Evolutionary conservation across 2,797 vertebrate species (phyloP).

Genomic region (Halcyon badia): DNA sequence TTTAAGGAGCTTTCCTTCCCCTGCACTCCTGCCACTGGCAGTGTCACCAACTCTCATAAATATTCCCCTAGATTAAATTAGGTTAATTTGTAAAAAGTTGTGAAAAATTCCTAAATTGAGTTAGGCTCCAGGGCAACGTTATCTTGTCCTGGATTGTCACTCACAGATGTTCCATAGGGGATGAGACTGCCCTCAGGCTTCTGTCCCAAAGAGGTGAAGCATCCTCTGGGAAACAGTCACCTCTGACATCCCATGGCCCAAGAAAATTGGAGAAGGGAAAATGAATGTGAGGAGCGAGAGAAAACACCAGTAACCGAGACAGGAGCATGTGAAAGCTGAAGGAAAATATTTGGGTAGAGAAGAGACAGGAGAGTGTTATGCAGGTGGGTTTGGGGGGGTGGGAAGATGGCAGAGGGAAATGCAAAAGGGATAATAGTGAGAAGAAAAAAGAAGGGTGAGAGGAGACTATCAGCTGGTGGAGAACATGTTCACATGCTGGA

Average conservation of each 20-base stretch:
- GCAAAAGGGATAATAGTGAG: fast-evolving
- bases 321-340: neutral
- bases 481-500: neutral
- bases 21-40: neutral
- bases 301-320: neutral
- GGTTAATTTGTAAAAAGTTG: neutral
- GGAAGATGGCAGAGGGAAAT: neutral
- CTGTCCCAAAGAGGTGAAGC: neutral
- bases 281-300: neutral
- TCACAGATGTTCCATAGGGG: neutral
- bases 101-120: neutral
- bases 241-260: neutral
- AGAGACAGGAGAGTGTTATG: neutral
- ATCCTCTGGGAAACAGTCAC: neutral
- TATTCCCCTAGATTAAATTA: neutral
- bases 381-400: neutral
- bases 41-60: neutral
- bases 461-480: neutral
- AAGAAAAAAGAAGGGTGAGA: neutral
- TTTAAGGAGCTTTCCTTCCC: neutral
- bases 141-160: neutral
- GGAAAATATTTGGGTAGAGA: neutral
- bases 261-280: neutral
- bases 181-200: neutral
- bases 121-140: neutral